phyloP scores from a whole-genome alignment of 1,140 invertebrate genomes.

The Hypothenemus hampei region DNA sequence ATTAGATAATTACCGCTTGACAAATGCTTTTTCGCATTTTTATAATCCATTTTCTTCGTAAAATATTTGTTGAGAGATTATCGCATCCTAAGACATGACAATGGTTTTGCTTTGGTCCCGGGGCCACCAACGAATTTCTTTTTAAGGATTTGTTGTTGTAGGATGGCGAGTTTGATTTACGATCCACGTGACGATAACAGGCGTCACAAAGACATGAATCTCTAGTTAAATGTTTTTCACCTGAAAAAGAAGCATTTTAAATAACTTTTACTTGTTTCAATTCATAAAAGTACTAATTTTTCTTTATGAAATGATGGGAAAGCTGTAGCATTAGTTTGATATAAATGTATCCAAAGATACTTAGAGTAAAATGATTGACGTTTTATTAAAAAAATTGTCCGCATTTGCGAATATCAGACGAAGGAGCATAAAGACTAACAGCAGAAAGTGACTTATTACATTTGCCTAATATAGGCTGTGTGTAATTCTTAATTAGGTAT shows the following conservation, averaged over 20 bases:
- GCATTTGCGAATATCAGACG: too few relatives aligned
- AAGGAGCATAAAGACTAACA: too few relatives aligned
- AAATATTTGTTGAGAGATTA: slow-evolving; percentile 60
- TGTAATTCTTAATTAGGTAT: too few relatives aligned
- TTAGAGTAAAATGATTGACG: too few relatives aligned
- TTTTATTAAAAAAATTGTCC: too few relatives aligned
- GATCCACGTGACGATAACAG: slow-evolving; percentile 76
- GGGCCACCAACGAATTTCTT: slow-evolving; percentile 36
- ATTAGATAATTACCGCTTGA: slow-evolving; percentile 56
- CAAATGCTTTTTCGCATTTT: slow-evolving; percentile 66
- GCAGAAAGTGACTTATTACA: too few relatives aligned
- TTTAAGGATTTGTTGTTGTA: slow-evolving; percentile 48
- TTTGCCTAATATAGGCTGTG: too few relatives aligned
- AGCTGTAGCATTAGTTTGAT: too few relatives aligned
- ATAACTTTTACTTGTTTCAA: background rate
- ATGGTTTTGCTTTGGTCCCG: slow-evolving; percentile 44
- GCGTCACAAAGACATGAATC: slow-evolving; percentile 81
- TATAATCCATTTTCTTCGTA: slow-evolving; percentile 72
- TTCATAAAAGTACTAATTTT: too few relatives aligned
- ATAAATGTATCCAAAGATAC: too few relatives aligned
- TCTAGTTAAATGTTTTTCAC: slow-evolving; percentile 69
- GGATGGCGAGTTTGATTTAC: slow-evolving; percentile 63
- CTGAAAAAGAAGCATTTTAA: slow-evolving; percentile 43
- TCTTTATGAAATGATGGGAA: too few relatives aligned
- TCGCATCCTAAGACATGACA: slow-evolving; percentile 60